Evolutionary conservation across 2,113 vertebrate species (phyloP).

Genomic region (Lamprotornis superbus): DNA sequence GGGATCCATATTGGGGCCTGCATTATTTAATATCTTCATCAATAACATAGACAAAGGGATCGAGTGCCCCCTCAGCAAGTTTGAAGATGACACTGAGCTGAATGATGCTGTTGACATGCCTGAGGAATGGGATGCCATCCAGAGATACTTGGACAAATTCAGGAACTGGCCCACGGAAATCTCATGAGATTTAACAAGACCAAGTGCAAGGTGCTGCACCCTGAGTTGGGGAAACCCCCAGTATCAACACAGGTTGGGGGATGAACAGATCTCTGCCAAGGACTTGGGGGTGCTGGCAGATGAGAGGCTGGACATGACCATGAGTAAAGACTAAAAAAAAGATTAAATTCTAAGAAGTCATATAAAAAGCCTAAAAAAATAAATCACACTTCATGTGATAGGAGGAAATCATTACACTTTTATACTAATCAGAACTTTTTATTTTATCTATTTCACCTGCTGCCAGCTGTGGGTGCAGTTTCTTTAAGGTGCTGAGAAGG

Average conservation of each 20-base stretch:
- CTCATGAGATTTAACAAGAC: neutral
- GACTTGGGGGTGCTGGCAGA: neutral
- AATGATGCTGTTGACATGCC: neutral
- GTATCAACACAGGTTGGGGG: neutral
- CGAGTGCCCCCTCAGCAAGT: accelerated
- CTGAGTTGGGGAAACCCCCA: neutral
- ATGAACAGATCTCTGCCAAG: neutral
- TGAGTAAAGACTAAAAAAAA: neutral
- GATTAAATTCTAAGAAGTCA: neutral
- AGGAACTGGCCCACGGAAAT: neutral
- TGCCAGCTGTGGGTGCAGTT: slow-evolving; percentile 85
- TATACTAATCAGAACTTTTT: neutral
- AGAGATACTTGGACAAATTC: neutral
- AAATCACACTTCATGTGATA: neutral
- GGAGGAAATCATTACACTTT: neutral
- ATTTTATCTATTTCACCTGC: slow-evolving; percentile 75
- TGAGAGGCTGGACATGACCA: neutral
- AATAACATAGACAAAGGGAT: neutral
- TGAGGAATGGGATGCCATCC: neutral
- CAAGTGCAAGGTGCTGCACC: neutral
- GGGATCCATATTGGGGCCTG: accelerated
- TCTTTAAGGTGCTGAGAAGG: slow-evolving; percentile 84
- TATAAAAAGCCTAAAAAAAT: neutral
- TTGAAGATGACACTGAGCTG: neutral
- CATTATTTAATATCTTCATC: neutral